These are phyloP conservation scores for Anaspis maculata DNA, from an alignment of 2,888 invertebrate genomes.

Conservation along the genomic window DNA sequence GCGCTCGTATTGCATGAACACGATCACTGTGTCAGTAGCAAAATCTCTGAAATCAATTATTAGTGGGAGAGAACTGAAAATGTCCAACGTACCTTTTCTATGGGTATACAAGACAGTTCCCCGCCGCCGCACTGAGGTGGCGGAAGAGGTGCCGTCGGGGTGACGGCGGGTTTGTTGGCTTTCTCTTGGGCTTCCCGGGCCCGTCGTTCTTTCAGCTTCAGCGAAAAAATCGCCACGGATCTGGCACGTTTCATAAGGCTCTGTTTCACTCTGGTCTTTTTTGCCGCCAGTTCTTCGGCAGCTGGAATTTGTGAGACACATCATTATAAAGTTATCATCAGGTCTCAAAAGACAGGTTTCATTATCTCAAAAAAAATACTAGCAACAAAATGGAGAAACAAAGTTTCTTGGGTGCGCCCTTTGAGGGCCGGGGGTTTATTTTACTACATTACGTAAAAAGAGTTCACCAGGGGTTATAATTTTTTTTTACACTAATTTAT, in stretches of 20 bases:
- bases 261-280: constrained; percentile 60
- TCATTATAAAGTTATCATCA: no score
- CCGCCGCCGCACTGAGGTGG: constrained; percentile 69
- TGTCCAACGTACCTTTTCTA: constrained; percentile 53
- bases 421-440: no score
- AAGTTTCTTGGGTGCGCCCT: no score
- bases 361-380: no score
- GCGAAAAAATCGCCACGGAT: constrained; percentile 77
- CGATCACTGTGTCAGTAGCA: not conserved
- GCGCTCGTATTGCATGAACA: not conserved
- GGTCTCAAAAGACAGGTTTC: no score
- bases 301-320: no score
- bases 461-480: no score
- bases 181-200: constrained; percentile 69
- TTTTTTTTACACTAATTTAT: no score
- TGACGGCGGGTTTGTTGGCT: constrained; percentile 48
- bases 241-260: constrained; percentile 75
- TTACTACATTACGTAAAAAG: no score
- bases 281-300: constrained; percentile 56
- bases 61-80: not conserved
- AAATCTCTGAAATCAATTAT: constrained; percentile 1
- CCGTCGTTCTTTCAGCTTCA: constrained; percentile 69
- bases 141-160: constrained; percentile 36
- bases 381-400: no score
- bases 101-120: constrained; percentile 75